Conservation (phyloP, 2,113 vertebrate genomes). For the Mungos mungo region DNA sequence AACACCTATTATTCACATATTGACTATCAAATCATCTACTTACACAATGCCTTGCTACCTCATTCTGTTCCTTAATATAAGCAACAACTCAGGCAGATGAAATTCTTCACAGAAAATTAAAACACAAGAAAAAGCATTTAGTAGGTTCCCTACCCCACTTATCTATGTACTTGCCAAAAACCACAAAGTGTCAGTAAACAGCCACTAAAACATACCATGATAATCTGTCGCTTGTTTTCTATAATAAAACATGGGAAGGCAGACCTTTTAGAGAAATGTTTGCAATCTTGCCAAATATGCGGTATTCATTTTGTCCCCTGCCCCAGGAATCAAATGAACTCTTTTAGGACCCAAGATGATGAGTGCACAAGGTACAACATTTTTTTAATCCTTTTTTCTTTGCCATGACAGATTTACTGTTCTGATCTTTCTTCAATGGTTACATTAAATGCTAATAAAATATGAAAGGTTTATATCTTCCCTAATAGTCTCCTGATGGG, state of each 20-base stretch:
- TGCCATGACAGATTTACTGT: conserved; percentile 78
- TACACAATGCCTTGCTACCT: not conserved
- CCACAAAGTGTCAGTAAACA: not conserved
- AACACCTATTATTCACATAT: not conserved
- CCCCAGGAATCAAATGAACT: conserved; percentile 52
- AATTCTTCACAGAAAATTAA: not conserved
- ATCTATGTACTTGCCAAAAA: not conserved
- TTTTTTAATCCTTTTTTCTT: conserved; percentile 59
- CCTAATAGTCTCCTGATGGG: conserved; percentile 78
- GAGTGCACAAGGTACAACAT: conserved; percentile 59
- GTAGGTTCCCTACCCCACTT: not conserved
- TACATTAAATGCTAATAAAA: conserved; percentile 81
- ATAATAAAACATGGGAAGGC: not conserved
- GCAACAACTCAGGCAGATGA: not conserved
- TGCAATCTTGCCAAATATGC: conserved; percentile 38
- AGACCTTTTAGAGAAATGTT: not conserved
- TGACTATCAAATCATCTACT: conserved; percentile 22
- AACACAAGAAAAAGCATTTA: not conserved
- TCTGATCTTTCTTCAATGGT: conserved; percentile 80
- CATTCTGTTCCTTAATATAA: not conserved
- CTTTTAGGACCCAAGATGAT: conserved; percentile 45
- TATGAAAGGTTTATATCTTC: conserved; percentile 78
- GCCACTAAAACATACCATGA: not conserved
- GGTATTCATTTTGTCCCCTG: not conserved
- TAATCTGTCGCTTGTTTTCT: not conserved